Evolutionary conservation across 2,797 vertebrate genomes (phyloP).

Genomic region (Halcyon chelicuti): DNA sequence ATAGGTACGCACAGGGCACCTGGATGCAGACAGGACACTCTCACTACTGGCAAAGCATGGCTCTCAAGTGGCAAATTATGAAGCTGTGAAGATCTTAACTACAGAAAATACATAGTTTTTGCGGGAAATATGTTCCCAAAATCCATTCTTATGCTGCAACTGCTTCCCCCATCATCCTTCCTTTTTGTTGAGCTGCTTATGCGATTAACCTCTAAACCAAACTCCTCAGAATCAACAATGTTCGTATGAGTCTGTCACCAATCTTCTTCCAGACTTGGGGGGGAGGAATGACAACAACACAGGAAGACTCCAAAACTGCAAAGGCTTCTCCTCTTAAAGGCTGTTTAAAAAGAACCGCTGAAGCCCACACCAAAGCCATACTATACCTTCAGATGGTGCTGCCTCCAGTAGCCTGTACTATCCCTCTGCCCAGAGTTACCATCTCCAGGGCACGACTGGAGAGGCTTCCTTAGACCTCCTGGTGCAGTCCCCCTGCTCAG

Average conservation of each 20-base stretch:
- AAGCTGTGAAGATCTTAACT: neutral
- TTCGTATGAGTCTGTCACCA: neutral
- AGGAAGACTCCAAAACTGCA: neutral
- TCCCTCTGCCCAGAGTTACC: neutral
- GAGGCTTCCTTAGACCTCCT: neutral
- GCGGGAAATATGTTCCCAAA: neutral
- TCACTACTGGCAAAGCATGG: accelerated
- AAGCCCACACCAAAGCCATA: too few species aligned
- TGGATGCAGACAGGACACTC: neutral
- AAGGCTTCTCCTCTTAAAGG: neutral
- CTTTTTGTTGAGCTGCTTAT: neutral
- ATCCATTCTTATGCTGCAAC: neutral
- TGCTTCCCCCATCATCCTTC: neutral
- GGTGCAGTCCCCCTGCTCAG: accelerated
- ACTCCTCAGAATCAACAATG: neutral
- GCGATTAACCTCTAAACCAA: neutral
- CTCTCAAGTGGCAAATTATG: neutral
- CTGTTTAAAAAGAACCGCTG: neutral
- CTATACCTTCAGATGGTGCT: accelerated
- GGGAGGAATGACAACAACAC: too few species aligned
- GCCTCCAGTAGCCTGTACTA: neutral
- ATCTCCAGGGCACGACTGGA: neutral
- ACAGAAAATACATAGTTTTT: neutral
- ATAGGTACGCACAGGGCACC: neutral
- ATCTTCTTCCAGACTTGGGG: neutral